Evolutionary conservation across 2,113 vertebrate species (phyloP).

Genomic region (Bos javanicus): DNA sequence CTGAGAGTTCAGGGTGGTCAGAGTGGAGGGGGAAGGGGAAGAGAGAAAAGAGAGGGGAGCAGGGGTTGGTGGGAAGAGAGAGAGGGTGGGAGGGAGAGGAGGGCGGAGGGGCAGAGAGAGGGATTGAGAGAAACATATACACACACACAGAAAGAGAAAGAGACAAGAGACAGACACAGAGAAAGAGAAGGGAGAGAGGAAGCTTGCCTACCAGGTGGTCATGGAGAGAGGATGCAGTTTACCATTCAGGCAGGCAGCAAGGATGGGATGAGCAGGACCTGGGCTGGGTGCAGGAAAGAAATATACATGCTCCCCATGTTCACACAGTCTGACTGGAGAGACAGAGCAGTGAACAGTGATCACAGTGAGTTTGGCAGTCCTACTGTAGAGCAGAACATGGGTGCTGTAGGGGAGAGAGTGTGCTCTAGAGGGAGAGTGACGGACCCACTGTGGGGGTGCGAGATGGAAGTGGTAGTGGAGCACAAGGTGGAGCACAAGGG

Average conservation of each 20-base stretch:
- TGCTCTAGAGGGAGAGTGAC: not conserved
- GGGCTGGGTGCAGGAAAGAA: not conserved
- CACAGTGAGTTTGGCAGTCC: not conserved
- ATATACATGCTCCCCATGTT: not conserved
- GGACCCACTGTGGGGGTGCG: not conserved
- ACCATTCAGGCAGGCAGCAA: not conserved
- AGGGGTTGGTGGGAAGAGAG: not conserved
- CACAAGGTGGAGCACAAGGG: too few species aligned
- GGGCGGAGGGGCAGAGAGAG: not conserved
- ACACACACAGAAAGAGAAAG: not conserved
- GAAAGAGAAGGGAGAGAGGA: not conserved
- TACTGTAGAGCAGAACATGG: rapidly evolving
- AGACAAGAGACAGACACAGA: not conserved
- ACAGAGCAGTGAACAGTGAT: not conserved
- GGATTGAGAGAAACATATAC: not conserved
- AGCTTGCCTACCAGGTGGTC: too few species aligned
- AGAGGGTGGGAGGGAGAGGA: too few species aligned
- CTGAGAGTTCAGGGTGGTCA: not conserved
- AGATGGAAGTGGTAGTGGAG: too few species aligned
- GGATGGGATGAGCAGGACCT: not conserved
- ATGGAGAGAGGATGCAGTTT: not conserved
- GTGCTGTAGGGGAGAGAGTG: not conserved
- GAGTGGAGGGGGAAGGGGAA: too few species aligned
- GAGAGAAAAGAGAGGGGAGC: not conserved
- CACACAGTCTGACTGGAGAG: not conserved